Evolutionary conservation across 2,888 invertebrate genomes (phyloP), one percentile per base, ranked within the genome.

Genomic region (Teinopalpus imperialis): DNA sequence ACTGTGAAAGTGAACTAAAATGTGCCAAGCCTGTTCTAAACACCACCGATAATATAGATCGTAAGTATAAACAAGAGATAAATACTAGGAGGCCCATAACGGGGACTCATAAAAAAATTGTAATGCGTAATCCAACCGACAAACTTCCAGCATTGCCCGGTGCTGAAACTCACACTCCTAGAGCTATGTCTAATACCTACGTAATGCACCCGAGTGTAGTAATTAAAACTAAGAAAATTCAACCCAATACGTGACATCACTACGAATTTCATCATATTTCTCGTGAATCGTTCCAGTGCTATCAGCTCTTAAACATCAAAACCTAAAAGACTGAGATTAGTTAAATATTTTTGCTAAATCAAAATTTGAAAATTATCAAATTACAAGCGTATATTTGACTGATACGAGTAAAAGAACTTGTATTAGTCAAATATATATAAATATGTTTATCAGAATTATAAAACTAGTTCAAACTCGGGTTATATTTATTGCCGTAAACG

Each of bases 41-140:
- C 75, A 70, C 82, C 78, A 83, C 86, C 77, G 85, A 87, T 69
- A 82, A 58, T 57, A 50, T 86, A 81, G 82, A 85, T 65, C 43
- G 69, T 78, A 83, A 81, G 74, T 78, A 61, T 74, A 86, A 80
- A 70, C 77, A 71, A 61, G 85, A 85, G 55, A 77, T 79, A 59
- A 91, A 90, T 68, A 81, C 90, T 55, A 94, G 92, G 70, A 93
- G 92, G 76, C 91, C 93, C 56, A 92, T 92, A 52, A 92, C 93
- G 59, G 93, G 92, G 55, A 80, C 93, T 56, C 83, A 79, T 54
- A 88, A 83, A 64, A 86, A 83, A 69, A 69, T 81, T 56, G 59
- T 86, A 48, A 62, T 88, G 50, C 90, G 94, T 62, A 94, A 95
- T 89, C 95, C 95, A 46, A 93, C 94, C 56, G 95, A 95, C 70